A percentile compares a stretch with the other conserved stretches of the same genome.
Evolutionary conservation across 2,797 vertebrate genomes (phyloP).

Genomic region (Peromyscus nudipes): DNA sequence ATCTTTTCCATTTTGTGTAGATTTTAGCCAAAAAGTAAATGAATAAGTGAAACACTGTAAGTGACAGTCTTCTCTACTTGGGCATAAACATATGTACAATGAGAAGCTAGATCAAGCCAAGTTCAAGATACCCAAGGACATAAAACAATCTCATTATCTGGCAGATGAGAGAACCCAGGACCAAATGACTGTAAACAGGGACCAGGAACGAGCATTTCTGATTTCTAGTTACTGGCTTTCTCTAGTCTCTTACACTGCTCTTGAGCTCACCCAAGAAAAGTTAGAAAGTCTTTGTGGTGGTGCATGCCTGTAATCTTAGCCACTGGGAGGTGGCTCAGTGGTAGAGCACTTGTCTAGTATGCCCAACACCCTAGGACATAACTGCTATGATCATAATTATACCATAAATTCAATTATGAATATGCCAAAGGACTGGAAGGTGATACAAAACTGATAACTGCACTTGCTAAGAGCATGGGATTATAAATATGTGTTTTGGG

Average conservation of each 20-base stretch:
- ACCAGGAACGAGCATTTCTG: neutral
- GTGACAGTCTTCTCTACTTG: slow-evolving; percentile 6
- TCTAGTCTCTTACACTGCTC: neutral
- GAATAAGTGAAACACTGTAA: neutral
- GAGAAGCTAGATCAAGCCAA: slow-evolving; percentile 15
- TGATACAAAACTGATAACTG: slow-evolving; percentile 9
- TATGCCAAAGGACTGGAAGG: neutral
- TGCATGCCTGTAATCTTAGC: neutral
- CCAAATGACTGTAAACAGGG: neutral
- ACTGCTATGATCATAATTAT: no score
- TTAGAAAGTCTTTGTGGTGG: neutral
- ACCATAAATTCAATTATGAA: neutral
- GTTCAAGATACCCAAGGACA: slow-evolving; percentile 20
- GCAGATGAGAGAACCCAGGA: neutral
- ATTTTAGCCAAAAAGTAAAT: slow-evolving; percentile 25
- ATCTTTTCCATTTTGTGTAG: neutral
- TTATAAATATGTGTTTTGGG: neutral
- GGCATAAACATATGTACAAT: neutral
- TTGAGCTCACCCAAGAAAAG: neutral
- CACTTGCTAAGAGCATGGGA: neutral
- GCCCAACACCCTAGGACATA: neutral
- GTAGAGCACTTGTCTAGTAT: neutral
- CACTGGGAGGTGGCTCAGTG: neutral
- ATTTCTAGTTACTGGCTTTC: slow-evolving; percentile 4
- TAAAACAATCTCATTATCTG: neutral